phyloP scores from a whole-genome alignment of 2,113 vertebrate genomes.

The Mesitornis unicolor region DNA sequence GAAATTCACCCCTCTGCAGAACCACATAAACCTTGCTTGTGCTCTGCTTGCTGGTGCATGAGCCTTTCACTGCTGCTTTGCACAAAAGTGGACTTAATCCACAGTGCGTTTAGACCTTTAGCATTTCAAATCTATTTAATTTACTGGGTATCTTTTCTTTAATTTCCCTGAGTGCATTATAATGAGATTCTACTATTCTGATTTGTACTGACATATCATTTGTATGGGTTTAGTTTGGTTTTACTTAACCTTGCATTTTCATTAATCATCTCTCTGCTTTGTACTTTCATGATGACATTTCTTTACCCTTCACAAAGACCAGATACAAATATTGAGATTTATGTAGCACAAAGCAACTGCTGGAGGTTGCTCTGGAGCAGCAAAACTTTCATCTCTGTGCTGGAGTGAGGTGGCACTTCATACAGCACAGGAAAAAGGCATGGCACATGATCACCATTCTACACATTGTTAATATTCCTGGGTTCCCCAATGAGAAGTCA shows the following conservation, averaged over 20 bases:
- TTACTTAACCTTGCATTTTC: conserved; percentile 1
- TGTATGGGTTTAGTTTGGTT: not conserved
- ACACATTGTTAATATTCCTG: not conserved
- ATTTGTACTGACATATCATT: not conserved
- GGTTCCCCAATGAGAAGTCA: not conserved
- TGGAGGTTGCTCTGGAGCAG: not conserved
- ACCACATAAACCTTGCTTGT: not conserved
- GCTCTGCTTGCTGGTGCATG: not conserved
- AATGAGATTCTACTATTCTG: not conserved
- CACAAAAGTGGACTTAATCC: not conserved
- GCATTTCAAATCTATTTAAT: conserved; percentile 16
- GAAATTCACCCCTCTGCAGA: not conserved
- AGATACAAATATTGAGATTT: not conserved
- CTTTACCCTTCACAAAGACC: not conserved
- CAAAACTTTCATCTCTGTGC: not conserved
- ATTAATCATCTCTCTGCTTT: not conserved
- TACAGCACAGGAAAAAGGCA: not conserved
- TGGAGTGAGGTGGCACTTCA: not conserved
- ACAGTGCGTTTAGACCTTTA: not conserved
- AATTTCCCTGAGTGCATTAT: conserved; percentile 15
- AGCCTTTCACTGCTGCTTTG: not conserved
- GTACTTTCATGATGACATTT: not conserved
- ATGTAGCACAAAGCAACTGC: not conserved
- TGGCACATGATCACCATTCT: not conserved
- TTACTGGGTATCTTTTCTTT: not conserved